Conservation (phyloP, 2,888 invertebrate genomes). For the Megamerina dolium region DNA sequence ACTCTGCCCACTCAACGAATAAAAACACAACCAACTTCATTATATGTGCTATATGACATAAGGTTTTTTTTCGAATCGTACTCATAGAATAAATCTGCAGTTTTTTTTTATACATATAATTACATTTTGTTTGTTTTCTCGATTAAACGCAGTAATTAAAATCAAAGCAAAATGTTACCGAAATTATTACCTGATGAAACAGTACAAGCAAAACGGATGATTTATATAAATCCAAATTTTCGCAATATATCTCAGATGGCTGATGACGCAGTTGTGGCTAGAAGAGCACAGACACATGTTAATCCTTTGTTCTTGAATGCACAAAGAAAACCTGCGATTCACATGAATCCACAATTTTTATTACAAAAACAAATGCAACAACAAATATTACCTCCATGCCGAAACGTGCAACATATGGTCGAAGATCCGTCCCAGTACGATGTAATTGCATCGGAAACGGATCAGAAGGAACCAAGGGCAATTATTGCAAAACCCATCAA, state of each 20-base stretch:
- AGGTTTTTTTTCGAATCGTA: too few relatives aligned
- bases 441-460: neutral
- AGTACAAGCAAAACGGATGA: constrained; percentile 27
- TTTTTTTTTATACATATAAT: too few relatives aligned
- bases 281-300: constrained; percentile 23
- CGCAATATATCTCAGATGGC: constrained; percentile 15
- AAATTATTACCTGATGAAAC: constrained; percentile 48
- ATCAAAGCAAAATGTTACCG: too few relatives aligned
- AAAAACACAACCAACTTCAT: too few relatives aligned
- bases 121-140: too few relatives aligned
- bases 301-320: constrained; percentile 29
- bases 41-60: too few relatives aligned
- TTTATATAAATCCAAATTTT: constrained; percentile 48
- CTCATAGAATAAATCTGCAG: too few relatives aligned
- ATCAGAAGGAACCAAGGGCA: too few relatives aligned
- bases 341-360: constrained; percentile 47
- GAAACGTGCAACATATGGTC: neutral
- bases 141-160: too few relatives aligned
- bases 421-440: neutral
- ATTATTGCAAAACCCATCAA: too few relatives aligned
- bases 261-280: constrained; percentile 9
- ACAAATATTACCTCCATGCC: too few relatives aligned
- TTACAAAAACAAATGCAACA: constrained; percentile 15
- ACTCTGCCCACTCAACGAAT: too few relatives aligned
- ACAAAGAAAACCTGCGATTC: constrained; percentile 30